Conservation (phyloP, 1,140 invertebrate species). For the Argopecten irradians region DNA sequence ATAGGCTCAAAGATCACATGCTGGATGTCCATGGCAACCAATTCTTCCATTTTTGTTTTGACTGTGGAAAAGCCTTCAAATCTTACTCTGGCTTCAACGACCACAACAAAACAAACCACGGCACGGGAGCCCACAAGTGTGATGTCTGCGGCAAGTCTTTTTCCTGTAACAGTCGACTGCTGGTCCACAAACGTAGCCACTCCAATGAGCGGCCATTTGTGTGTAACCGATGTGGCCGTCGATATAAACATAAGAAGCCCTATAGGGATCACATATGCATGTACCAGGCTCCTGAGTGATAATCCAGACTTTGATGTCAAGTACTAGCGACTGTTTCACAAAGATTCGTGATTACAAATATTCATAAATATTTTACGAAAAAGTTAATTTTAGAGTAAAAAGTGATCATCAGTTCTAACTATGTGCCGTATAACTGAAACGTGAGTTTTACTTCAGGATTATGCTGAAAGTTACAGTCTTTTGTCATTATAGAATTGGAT, state of each 20-base stretch:
- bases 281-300: neutral
- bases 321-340: too few relatives aligned
- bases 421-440: too few relatives aligned
- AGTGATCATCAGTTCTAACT: too few relatives aligned
- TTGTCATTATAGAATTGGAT: too few relatives aligned
- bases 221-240: conserved; percentile 30
- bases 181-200: conserved; percentile 37
- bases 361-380: too few relatives aligned
- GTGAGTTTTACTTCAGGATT: too few relatives aligned
- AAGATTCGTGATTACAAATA: too few relatives aligned
- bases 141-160: conserved; percentile 36
- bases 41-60: conserved; percentile 29
- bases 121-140: conserved; percentile 18
- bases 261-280: conserved; percentile 19
- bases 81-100: conserved; percentile 29
- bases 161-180: conserved; percentile 39
- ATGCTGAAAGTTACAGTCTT: too few relatives aligned
- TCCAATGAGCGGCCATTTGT: conserved; percentile 36
- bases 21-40: neutral
- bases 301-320: neutral
- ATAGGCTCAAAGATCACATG: neutral
- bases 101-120: conserved; percentile 39
- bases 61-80: conserved; percentile 41
- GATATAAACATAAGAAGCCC: conserved; percentile 41
- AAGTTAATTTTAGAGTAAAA: too few relatives aligned